Evolutionary conservation across 2,888 invertebrate species (phyloP), one percentile per base, ranked within the genome.

Genomic region (Parnassius orleans): DNA sequence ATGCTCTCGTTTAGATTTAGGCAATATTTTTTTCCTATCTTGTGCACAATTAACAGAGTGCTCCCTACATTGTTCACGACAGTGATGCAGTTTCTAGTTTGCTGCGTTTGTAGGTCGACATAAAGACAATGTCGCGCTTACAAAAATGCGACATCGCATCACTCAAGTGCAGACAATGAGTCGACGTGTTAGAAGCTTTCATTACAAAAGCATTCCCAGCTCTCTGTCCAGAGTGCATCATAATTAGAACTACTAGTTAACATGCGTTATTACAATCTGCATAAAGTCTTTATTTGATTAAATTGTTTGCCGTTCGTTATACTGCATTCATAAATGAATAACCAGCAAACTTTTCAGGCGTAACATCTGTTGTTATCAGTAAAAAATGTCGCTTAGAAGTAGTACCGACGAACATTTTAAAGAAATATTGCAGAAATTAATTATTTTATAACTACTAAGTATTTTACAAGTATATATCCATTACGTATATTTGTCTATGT

Each of bases 191-290:
- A 67, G 66, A 65, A 67, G 72, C 73, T 73, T 75, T 77, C 81
- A 84, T 82, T 81, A 82, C 77, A 73, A 74, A 76, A 76, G 76
- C 80, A 75, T 74, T 75, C 73, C 60, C 67, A 66, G 53, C 57
- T 53, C 71, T 68, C 62, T 65, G 69, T 68, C 68, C 66, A 60
- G 65, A 66, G 65, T 62, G 51, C 64, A 42, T 19, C 46, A 54
- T 63, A 63, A 63, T 63, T 63, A 54, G 50, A 46, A 54, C 44
- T 1, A 46, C 33, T 54, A 14, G n/a, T 72, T 63, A 71, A 69
- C 66, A 68, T 69, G 33, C 58, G 43, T 19, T 62, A 58, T 33
- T 3, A 9, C 14, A 55, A 50, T 50, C 1, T 0, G 1, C 5
- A 41, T 47, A 58, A 54, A 44, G 58, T 51, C 19, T 54, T 51